Conservation (phyloP, 2,888 invertebrate genomes). For the Erpobdella octoculata region DNA sequence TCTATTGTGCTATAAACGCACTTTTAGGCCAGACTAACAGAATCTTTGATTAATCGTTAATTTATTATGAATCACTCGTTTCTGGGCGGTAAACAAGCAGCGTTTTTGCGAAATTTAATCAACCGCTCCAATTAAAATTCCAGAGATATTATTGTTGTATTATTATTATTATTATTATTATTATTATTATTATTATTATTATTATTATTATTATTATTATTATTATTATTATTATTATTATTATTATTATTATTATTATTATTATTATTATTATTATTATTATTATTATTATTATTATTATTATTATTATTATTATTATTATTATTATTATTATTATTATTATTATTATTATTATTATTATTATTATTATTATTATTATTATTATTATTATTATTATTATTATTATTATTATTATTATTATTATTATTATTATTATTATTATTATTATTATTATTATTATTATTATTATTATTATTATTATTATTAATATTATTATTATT, state of each 20-base stretch:
- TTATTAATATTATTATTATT: neutral
- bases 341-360: slow-evolving; percentile 2
- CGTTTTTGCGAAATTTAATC: too few species aligned
- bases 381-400: slow-evolving; percentile 16
- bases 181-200: too few species aligned
- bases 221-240: too few species aligned
- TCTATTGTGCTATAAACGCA: too few species aligned
- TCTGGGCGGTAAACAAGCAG: too few species aligned
- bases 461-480: slow-evolving; percentile 6
- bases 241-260: slow-evolving; percentile 20
- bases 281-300: slow-evolving; percentile 12
- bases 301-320: slow-evolving; percentile 1
- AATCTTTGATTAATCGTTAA: too few species aligned
- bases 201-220: too few species aligned
- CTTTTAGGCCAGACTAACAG: too few species aligned
- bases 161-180: too few species aligned
- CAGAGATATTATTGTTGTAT: too few species aligned
- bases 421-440: slow-evolving; percentile 14
- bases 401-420: slow-evolving; percentile 17
- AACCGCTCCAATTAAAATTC: too few species aligned
- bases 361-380: slow-evolving; percentile 11
- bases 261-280: slow-evolving; percentile 1
- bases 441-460: slow-evolving; percentile 11
- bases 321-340: neutral
- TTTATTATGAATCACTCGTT: too few species aligned